These are phyloP conservation scores for Leptoclinus maculatus DNA, from an alignment of 2,797 vertebrate genomes.

Conservation along the genomic window DNA sequence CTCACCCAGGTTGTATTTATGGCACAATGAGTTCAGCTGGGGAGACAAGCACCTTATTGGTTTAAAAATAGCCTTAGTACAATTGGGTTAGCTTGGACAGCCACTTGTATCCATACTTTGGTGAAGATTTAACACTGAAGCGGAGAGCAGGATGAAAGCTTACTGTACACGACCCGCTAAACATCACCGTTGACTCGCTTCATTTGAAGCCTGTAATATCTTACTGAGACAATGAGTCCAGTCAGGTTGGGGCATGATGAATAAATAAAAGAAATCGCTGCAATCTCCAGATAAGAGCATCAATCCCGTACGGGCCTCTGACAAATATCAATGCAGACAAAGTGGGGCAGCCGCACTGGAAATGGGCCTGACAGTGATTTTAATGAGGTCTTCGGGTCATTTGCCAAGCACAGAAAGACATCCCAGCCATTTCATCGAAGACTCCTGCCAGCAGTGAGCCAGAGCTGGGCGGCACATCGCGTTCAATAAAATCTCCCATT, in stretches of 20 bases:
- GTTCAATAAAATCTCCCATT: conserved; percentile 60
- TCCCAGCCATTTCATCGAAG: conserved; percentile 52
- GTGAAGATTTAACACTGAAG: conserved; percentile 42
- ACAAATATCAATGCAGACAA: conserved; percentile 22
- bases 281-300: conserved; percentile 27
- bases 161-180: background rate
- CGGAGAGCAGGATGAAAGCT: conserved; percentile 32
- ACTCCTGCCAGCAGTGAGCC: conserved; percentile 46
- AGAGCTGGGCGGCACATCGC: conserved; percentile 49
- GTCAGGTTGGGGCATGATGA: background rate
- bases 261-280: conserved; percentile 2
- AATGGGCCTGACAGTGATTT: conserved; percentile 47
- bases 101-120: conserved; percentile 23
- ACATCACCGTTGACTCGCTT: background rate
- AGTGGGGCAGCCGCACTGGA: conserved; percentile 24
- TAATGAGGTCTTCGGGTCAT: conserved; percentile 60
- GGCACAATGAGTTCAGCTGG: conserved; percentile 60
- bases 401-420: conserved; percentile 51
- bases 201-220: conserved; percentile 8
- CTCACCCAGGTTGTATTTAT: conserved; percentile 58
- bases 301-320: background rate
- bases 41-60: conserved; percentile 69
- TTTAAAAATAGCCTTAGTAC: conserved; percentile 79
- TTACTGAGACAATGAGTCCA: background rate
- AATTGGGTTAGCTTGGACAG: conserved; percentile 62